Percentiles rank a stretch among this genome's conserved stretches.
Conservation (phyloP, 2,888 invertebrate species). For the Lepidonotus clava region DNA sequence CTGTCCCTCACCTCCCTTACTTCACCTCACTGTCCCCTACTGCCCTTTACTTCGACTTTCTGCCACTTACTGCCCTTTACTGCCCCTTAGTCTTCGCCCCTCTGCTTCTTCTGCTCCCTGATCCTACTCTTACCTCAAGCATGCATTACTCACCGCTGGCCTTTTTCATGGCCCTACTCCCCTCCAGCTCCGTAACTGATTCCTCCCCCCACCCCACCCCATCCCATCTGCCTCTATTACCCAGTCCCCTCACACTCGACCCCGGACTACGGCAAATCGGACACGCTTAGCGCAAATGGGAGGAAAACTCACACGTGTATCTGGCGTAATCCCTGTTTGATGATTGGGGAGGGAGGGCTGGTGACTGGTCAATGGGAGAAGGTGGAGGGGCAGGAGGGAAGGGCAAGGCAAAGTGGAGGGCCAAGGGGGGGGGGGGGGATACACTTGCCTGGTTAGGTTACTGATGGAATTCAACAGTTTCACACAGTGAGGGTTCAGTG, state of each 20-base stretch:
- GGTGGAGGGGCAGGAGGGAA: background rate
- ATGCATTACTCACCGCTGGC: background rate
- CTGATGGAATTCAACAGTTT: too few relatives aligned
- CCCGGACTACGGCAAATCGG: background rate
- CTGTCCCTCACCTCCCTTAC: background rate
- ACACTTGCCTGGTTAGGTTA: background rate
- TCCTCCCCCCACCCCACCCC: background rate
- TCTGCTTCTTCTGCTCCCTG: too few relatives aligned
- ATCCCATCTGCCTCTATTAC: background rate
- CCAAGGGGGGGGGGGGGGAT: background rate
- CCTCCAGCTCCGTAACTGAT: background rate
- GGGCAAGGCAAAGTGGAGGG: background rate
- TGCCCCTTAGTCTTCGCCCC: background rate
- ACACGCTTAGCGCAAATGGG: constrained; percentile 45
- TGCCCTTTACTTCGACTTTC: background rate
- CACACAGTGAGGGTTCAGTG: too few relatives aligned
- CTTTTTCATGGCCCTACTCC: background rate
- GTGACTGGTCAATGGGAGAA: background rate
- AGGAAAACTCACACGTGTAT: constrained; percentile 52
- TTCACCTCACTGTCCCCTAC: background rate
- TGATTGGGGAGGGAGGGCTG: background rate
- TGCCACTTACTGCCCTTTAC: background rate
- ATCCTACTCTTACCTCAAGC: too few relatives aligned
- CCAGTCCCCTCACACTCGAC: background rate
- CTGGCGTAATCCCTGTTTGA: constrained; percentile 27